These are phyloP conservation scores for Arion vulgaris DNA, from an alignment of 1,140 invertebrate species.

Conservation along the genomic window DNA sequence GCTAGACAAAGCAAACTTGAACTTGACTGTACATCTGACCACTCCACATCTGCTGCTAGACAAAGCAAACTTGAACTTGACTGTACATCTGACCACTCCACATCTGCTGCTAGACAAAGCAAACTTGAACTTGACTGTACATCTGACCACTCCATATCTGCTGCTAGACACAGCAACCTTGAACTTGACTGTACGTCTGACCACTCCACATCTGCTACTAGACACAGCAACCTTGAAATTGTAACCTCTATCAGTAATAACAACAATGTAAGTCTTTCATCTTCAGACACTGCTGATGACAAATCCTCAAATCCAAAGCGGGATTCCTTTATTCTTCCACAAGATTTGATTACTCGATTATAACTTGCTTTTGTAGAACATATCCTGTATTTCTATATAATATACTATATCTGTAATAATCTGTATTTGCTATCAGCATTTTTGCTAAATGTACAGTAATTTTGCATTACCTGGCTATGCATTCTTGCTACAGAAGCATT, in stretches of 20 bases:
- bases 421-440: background rate
- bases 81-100: no score
- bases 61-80: no score
- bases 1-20: no score
- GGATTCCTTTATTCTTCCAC: conserved; percentile 14
- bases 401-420: no score
- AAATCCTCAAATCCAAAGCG: background rate
- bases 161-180: no score
- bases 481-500: background rate
- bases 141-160: no score
- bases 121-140: no score
- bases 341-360: conserved; percentile 14
- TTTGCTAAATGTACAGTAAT: background rate
- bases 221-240: background rate
- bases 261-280: background rate
- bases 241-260: background rate
- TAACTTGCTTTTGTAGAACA: background rate
- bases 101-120: no score
- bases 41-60: no score
- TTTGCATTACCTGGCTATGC: background rate
- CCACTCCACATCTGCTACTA: no score
- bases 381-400: background rate
- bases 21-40: no score
- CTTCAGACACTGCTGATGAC: background rate
- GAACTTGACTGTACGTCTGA: background rate